Evolutionary conservation across 2,797 vertebrate species (phyloP), one percentile per base, ranked within the genome.

Genomic region (Platyrinchus mystaceus): DNA sequence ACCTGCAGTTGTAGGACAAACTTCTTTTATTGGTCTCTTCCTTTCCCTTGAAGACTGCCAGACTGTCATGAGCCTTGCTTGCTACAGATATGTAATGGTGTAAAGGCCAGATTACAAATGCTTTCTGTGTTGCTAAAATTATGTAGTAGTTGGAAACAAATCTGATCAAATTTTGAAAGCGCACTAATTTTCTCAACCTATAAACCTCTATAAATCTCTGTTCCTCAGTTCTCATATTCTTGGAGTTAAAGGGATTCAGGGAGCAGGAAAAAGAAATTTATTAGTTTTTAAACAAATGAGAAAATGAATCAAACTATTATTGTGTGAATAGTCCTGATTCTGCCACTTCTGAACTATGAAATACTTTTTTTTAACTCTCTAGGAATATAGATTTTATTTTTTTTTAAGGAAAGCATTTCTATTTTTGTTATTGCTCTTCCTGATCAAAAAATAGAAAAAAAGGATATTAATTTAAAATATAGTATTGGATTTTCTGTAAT

Each of bases 221-320:
- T 84, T 73, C 70, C 28, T 89, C 80, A 21, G 15, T 52, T 89
- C 23, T 80, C 70, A 89, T 93, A 82, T 84, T 93, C 17, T 87
- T 89, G 87, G 67, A 90, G 39, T 89, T 90, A 90, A 90, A 79
- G 56, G 55, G 75, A 90, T 95, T 94, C 67, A 79, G 59, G 76
- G 11, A 87, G 20, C 47, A 73, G n/a, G 16, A 75, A 26, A 75
- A 82, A 19, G 32, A 92, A 71, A 79, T 60, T 39, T 50, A 67
- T 27, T 87, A 21, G 62, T 5, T 94, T 84, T 81, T 50, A 86
- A 71, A 56, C 60, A 90, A 89, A 81, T 19, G 46, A 50, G 50
- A 36, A 93, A 86, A 75, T 71, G 3, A 81, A 64, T 92, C 66
- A 53, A 68, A 21, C 28, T 90, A 3, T 66, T 46, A 17, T 67